These are phyloP conservation scores for Abrostola triplasia DNA, from an alignment of 2,888 invertebrate species.

Conservation along the genomic window DNA sequence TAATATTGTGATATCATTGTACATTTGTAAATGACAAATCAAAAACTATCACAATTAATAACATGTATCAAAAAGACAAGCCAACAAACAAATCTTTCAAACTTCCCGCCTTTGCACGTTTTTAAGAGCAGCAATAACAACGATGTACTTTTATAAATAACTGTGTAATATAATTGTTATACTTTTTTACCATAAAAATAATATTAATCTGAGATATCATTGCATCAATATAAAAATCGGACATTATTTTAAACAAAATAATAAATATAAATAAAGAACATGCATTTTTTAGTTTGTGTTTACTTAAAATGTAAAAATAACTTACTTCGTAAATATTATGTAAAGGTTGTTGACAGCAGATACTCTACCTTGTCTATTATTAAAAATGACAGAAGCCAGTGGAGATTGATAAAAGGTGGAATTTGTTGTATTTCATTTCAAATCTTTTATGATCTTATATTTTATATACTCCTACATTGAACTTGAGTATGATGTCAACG, in stretches of 20 bases:
- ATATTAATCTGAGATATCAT: no score
- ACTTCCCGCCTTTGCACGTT: not conserved
- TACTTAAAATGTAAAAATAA: not conserved
- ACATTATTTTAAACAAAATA: no score
- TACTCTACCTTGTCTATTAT: constrained; percentile 56
- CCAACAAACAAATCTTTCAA: not conserved
- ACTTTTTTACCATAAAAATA: no score
- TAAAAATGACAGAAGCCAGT: constrained; percentile 64
- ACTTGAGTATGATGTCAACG: constrained; percentile 82
- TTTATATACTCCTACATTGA: constrained; percentile 56
- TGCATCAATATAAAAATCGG: no score
- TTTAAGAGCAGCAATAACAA: not conserved
- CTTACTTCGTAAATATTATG: constrained; percentile 9
- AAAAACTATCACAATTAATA: no score
- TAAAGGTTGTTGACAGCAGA: constrained; percentile 14
- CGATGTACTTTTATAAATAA: no score
- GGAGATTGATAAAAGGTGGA: constrained; percentile 68
- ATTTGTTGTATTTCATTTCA: constrained; percentile 67
- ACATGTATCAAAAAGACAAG: not conserved
- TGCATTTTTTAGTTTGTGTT: no score
- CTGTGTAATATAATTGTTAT: no score
- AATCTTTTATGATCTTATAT: constrained; percentile 73
- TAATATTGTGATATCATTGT: no score
- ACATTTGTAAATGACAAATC: no score
- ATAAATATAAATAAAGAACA: no score